Base-by-base conservation (phyloP, 2,888 invertebrate species). In the Platycheirus rosarum region DNA sequence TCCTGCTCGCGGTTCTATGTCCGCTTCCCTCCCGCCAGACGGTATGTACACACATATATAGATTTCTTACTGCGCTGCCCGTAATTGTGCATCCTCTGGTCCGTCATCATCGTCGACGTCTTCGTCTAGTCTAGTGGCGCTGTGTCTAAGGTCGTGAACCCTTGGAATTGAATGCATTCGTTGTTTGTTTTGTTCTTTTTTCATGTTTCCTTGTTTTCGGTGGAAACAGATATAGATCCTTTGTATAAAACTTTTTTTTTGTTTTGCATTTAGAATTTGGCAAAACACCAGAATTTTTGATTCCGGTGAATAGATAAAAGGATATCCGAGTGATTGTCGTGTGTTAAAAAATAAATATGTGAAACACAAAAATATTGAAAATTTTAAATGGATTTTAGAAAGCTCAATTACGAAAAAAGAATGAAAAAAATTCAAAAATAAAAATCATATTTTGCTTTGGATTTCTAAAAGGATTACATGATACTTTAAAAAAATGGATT, bases 71-170 rank as follows among this genome's bases (percentile, higher is more conserved):
- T 40, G 18, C 57, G 29, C 14, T 13, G 11, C 2, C 55, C 63
- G 14, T 26, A 8, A 26, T 9, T 29, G 40, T 44, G 7, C 20
- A 60, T 51, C 53, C 29, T 53, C 37, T 23, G 14, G 40, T 23
- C n/a, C 20, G 44, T 46, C 23, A n/a, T n/a, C n/a, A n/a, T n/a
- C n/a, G n/a, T n/a, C 13, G 42, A 11, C 29, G 29, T 29, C 18
- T 48, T 65, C 66, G 71, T 77, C 70, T 82, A 55, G 71, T 66
- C 40, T 57, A 57, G 40, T 66, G 62, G 53, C 37, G 66, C 66
- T 68, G 26, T 85, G 87, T 87, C 86, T 85, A 86, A 87, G 87
- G 87, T 87, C 87, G 86, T 87, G 86, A 86, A 86, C 86, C 85
- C 74, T 77, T 85, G 66, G 70, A 71, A 71, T 60, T 57, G 48